Evolutionary conservation across 30 jellyfish, hydroid and myxozoan species (phyloP).

Genomic region (Turritopsis dohrnii): DNA sequence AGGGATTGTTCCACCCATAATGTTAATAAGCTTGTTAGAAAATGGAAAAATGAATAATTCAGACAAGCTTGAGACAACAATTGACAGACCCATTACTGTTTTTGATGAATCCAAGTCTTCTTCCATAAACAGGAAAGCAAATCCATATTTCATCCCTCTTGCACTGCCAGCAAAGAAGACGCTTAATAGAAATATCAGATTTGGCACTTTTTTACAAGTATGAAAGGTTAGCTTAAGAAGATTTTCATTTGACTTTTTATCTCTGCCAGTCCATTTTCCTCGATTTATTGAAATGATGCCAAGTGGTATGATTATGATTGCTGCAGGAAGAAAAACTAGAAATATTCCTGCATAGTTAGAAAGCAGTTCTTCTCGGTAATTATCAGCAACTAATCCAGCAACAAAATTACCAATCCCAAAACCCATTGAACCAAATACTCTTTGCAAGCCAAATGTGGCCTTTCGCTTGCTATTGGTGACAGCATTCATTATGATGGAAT

Average conservation of each 20-base stretch:
- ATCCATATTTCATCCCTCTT: slow-evolving; percentile 55
- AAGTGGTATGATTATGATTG: neutral
- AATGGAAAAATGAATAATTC: slow-evolving; percentile 65
- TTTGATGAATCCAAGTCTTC: slow-evolving; percentile 28
- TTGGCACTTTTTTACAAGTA: neutral
- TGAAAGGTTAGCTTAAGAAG: neutral
- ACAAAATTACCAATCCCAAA: neutral
- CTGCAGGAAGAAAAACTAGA: slow-evolving; percentile 2
- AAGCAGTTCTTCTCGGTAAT: neutral
- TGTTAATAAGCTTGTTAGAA: slow-evolving; percentile 30
- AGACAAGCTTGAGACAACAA: slow-evolving; percentile 62
- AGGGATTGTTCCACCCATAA: slow-evolving; percentile 46
- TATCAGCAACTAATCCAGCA: slow-evolving; percentile 23
- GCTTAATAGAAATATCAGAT: slow-evolving; percentile 44
- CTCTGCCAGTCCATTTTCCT: neutral
- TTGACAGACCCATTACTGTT: slow-evolving; percentile 60
- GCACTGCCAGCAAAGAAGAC: slow-evolving; percentile 52
- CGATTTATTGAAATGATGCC: neutral
- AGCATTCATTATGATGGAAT: neutral
- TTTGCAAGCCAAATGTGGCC: slow-evolving; percentile 16
- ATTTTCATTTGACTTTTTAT: neutral
- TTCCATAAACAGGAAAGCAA: slow-evolving; percentile 46
- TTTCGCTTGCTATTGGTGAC: neutral
- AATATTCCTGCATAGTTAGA: slow-evolving; percentile 6
- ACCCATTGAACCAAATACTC: slow-evolving; percentile 17